Conservation (phyloP, 2,888 invertebrate species). For the Scelioninae gen. 2 region DNA sequence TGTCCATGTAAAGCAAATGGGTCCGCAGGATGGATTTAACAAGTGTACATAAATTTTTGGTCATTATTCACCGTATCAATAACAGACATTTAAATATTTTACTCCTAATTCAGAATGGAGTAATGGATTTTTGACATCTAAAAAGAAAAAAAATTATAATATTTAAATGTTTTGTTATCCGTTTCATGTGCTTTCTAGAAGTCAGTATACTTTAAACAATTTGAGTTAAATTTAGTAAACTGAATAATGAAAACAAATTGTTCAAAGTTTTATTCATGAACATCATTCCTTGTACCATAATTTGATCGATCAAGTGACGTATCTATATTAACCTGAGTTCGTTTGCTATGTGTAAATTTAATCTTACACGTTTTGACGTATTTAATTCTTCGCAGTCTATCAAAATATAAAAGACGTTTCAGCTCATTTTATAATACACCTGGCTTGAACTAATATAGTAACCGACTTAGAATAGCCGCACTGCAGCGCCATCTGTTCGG, state of each 20-base stretch:
- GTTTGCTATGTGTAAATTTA: constrained; percentile 32
- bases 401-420: constrained; percentile 27
- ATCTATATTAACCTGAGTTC: constrained; percentile 23
- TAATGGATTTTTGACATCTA: background rate
- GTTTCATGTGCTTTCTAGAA: constrained; percentile 26
- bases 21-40: constrained; percentile 57
- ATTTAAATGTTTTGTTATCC: constrained; percentile 24
- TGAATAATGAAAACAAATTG: constrained; percentile 1
- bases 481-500: constrained; percentile 28
- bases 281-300: constrained; percentile 16
- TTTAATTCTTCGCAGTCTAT: constrained; percentile 30
- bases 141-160: constrained; percentile 1
- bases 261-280: constrained; percentile 17
- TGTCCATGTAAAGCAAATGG: constrained; percentile 28
- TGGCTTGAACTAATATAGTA: constrained; percentile 55
- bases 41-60: constrained; percentile 37
- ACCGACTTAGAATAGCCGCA: constrained; percentile 49
- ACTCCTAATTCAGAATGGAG: background rate
- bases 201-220: constrained; percentile 14
- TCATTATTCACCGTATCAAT: constrained; percentile 29
- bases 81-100: constrained; percentile 27
- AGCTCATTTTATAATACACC: constrained; percentile 49
- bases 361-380: no score
- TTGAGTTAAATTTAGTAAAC: no score
- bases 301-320: constrained; percentile 34